These are phyloP conservation scores for Caiman crocodilus DNA, from an alignment of 2,797 vertebrate species.

Conservation along the genomic window DNA sequence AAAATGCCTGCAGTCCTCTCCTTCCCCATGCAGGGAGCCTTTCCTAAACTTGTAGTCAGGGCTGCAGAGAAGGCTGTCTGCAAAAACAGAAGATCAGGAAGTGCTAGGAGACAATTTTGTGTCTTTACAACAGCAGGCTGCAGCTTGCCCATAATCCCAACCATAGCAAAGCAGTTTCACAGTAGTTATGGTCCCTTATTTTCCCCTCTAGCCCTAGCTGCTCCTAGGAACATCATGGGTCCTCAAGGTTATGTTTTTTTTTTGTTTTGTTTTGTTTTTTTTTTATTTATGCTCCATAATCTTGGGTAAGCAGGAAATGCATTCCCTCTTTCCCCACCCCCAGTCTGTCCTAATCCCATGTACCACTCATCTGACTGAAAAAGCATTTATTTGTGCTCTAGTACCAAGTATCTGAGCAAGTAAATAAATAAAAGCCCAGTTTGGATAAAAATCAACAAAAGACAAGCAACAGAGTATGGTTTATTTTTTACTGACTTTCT, in stretches of 20 bases:
- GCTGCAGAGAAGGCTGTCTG: background rate
- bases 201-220: background rate
- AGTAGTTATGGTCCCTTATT: background rate
- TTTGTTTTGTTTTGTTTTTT: too few species aligned
- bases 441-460: background rate
- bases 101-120: background rate
- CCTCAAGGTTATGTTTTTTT: too few species aligned
- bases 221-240: background rate
- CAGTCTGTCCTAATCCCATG: background rate
- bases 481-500: background rate
- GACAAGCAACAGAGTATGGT: too few species aligned
- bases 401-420: background rate
- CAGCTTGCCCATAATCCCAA: background rate
- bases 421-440: background rate
- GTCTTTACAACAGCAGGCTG: too few species aligned
- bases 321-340: background rate
- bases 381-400: background rate
- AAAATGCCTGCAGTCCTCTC: accelerated
- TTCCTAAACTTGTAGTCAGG: background rate
- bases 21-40: background rate
- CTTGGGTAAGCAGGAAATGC: background rate
- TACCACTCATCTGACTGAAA: background rate
- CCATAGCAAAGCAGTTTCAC: background rate
- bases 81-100: background rate
- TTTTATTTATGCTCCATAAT: background rate